Conservation (phyloP, 2,797 vertebrate genomes). For the Ceryle rudis region DNA sequence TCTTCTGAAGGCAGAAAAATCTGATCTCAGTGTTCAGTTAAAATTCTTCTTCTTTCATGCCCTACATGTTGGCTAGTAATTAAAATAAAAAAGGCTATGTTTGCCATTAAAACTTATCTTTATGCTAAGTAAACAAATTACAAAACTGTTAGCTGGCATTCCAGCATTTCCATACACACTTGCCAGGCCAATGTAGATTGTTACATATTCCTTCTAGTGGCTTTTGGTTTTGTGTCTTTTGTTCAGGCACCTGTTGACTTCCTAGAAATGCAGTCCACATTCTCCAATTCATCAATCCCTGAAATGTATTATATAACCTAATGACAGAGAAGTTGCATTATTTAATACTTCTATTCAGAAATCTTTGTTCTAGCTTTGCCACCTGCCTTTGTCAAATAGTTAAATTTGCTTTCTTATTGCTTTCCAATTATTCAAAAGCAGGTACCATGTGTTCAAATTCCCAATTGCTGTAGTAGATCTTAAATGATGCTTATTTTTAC, state of each 20-base stretch:
- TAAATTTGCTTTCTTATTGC: neutral
- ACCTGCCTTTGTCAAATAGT: rapidly evolving
- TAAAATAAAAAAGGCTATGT: neutral
- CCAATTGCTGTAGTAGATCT: neutral
- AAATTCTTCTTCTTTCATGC: neutral
- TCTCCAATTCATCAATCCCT: neutral
- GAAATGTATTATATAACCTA: neutral
- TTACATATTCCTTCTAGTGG: neutral
- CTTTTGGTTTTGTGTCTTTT: neutral
- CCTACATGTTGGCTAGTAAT: neutral
- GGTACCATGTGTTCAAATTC: neutral
- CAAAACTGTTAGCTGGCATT: neutral
- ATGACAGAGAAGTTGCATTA: neutral
- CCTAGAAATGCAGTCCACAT: neutral
- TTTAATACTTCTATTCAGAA: neutral
- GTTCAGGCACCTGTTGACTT: neutral
- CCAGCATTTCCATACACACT: neutral
- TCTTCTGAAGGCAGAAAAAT: neutral
- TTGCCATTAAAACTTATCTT: neutral
- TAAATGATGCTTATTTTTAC: neutral
- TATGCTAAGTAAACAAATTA: neutral
- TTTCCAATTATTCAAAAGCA: neutral
- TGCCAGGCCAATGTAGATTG: neutral
- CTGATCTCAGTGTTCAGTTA: neutral
- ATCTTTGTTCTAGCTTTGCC: neutral